Percentiles rank a stretch among this genome's conserved stretches.
Evolutionary conservation across 64 coral and sea anemone species (phyloP).

Genomic region (Dendronephthya gigantea): DNA sequence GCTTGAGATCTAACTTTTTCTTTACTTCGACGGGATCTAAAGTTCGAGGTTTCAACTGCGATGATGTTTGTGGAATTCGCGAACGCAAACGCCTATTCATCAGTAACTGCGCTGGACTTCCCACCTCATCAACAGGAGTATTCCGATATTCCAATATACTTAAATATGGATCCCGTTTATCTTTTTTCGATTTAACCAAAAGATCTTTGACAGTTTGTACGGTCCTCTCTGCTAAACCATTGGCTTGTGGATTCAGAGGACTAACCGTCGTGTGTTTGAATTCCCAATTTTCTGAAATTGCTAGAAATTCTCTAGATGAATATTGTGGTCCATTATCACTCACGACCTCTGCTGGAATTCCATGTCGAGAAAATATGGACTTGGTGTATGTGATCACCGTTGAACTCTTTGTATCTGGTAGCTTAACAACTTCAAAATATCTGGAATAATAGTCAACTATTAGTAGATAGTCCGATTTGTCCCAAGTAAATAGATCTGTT

Average conservation of each 20-base stretch:
- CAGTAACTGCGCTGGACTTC: no score
- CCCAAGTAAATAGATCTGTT: slow-evolving; percentile 10
- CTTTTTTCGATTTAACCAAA: slow-evolving; percentile 11
- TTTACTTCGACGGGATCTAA: no score
- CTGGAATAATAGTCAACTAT: slow-evolving; percentile 20
- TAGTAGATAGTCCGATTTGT: slow-evolving; percentile 20
- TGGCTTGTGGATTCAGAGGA: slow-evolving; percentile 17
- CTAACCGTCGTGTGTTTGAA: slow-evolving; percentile 9
- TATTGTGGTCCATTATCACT: slow-evolving; percentile 32
- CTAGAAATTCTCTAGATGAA: neutral
- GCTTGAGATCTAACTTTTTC: no score
- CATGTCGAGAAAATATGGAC: slow-evolving; percentile 31
- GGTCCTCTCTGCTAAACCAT: slow-evolving; percentile 38
- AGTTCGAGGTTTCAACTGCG: no score
- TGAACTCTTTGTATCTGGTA: neutral
- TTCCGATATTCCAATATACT: slow-evolving; percentile 9
- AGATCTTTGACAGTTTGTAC: slow-evolving; percentile 39
- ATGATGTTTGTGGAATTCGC: no score
- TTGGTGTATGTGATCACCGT: slow-evolving; percentile 14
- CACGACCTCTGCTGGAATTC: slow-evolving; percentile 32
- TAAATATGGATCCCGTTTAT: slow-evolving; percentile 5
- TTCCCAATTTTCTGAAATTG: slow-evolving; percentile 19
- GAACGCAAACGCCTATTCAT: no score
- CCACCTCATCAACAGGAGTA: no score
- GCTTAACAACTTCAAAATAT: slow-evolving; percentile 18